Evolutionary conservation across 2,888 invertebrate species (phyloP).

Genomic region (Cantharis nigra): DNA sequence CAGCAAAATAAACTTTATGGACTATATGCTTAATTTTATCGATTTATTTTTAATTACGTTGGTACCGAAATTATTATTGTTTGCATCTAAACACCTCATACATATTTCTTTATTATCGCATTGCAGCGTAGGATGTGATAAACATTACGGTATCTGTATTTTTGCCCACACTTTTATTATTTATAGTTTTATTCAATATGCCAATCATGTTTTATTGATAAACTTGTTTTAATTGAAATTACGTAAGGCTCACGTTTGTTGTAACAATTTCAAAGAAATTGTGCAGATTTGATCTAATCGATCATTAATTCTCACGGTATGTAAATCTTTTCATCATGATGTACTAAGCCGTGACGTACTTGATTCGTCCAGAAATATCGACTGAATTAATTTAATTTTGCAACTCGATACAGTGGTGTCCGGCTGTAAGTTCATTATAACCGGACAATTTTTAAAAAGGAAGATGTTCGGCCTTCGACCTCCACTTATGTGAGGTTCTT

Average conservation of each 20-base stretch:
- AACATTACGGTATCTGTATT: not conserved
- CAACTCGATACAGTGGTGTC: not conserved
- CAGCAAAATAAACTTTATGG: not conserved
- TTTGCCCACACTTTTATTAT: not conserved
- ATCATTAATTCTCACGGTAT: not conserved
- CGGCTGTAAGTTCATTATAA: too few relatives aligned
- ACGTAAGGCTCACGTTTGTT: not conserved
- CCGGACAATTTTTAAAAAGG: too few relatives aligned
- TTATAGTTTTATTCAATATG: not conserved
- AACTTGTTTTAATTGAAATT: not conserved
- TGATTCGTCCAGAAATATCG: not conserved
- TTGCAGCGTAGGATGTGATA: not conserved
- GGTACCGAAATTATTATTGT: not conserved
- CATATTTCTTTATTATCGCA: not conserved
- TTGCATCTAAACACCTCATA: not conserved
- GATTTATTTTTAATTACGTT: not conserved
- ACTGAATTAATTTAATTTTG: not conserved
- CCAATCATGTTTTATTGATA: not conserved
- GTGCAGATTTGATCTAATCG: not conserved
- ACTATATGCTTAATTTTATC: not conserved
- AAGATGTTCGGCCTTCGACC: too few relatives aligned
- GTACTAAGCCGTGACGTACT: not conserved
- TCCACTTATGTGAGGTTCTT: too few relatives aligned
- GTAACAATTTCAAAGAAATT: not conserved
- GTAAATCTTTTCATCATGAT: not conserved